Percentiles rank a stretch among this genome's conserved stretches.
These are phyloP conservation scores for Zoanthus sociatus DNA, from an alignment of 92 coral and sea anemone species.

Conservation along the genomic window DNA sequence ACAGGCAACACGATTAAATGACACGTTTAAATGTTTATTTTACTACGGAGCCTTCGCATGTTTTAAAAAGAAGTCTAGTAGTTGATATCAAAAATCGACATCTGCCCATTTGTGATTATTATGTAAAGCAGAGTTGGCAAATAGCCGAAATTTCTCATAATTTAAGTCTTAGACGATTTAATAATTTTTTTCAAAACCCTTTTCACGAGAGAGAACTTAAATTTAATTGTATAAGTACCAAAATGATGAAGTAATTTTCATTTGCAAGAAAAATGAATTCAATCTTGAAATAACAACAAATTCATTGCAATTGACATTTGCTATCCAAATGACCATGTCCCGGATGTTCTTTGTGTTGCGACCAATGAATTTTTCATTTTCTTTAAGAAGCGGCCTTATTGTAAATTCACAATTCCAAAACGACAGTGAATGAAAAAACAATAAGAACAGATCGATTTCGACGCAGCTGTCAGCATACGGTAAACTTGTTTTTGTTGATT, in stretches of 20 bases:
- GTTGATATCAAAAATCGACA: conserved; percentile 14
- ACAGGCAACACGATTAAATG: not conserved
- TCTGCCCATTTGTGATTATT: conserved; percentile 18
- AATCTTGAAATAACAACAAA: not conserved
- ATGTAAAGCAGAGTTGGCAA: conserved; percentile 20
- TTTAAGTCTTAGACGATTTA: not conserved
- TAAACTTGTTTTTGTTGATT: conserved; percentile 19
- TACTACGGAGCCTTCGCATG: not conserved
- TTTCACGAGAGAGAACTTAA: not conserved
- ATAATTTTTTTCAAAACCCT: not conserved
- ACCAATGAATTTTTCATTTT: conserved; percentile 52
- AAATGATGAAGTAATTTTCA: not conserved
- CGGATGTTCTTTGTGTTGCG: conserved; percentile 42
- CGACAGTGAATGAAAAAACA: conserved; percentile 82
- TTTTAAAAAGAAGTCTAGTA: not conserved
- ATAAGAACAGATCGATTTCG: conserved; percentile 74
- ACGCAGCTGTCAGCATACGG: conserved; percentile 76
- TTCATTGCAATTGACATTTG: conserved; percentile 12
- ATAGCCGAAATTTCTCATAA: conserved; percentile 20
- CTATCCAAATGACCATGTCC: conserved; percentile 1
- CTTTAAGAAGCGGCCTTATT: conserved; percentile 46
- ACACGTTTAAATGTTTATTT: not conserved
- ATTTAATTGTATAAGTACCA: not conserved
- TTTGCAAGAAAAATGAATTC: not conserved
- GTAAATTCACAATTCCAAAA: conserved; percentile 88